These are phyloP conservation scores for Apus apus DNA, from an alignment of 2,113 vertebrate genomes.

Conservation along the genomic window DNA sequence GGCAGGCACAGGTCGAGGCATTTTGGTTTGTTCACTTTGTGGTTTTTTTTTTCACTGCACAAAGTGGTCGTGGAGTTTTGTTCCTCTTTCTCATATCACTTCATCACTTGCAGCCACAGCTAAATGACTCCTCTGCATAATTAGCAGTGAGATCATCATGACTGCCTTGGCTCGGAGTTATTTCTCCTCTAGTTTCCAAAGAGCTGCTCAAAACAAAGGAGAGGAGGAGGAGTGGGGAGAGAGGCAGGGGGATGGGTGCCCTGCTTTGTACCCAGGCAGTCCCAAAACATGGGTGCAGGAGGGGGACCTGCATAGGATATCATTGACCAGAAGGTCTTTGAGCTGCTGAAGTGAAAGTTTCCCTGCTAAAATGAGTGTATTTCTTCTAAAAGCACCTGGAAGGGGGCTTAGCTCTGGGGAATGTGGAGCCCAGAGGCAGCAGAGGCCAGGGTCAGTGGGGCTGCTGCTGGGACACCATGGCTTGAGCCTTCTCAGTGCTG, in stretches of 20 bases:
- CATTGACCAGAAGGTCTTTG: neutral
- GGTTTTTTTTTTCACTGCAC: neutral
- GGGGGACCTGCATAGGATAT: neutral
- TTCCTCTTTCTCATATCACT: neutral
- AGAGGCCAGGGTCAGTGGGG: neutral
- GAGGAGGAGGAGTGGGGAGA: neutral
- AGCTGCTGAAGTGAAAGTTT: neutral
- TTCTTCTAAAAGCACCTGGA: neutral
- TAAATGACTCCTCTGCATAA: constrained; percentile 63
- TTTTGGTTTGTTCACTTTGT: neutral
- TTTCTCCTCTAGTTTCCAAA: neutral
- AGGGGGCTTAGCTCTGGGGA: neutral
- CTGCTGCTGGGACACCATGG: neutral
- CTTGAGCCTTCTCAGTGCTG: neutral
- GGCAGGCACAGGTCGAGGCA: neutral
- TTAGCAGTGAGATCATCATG: constrained; percentile 56
- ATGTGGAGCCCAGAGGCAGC: rapidly evolving
- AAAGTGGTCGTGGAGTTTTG: constrained; percentile 26
- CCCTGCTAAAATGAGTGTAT: neutral
- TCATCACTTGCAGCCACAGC: constrained; percentile 18
- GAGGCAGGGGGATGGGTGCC: neutral
- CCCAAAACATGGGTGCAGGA: neutral
- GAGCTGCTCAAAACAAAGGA: neutral
- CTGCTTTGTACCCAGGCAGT: neutral
- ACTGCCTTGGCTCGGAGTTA: neutral